These are phyloP conservation scores for Galerucella calmariensis DNA, from an alignment of 2,888 invertebrate genomes.

Conservation along the genomic window DNA sequence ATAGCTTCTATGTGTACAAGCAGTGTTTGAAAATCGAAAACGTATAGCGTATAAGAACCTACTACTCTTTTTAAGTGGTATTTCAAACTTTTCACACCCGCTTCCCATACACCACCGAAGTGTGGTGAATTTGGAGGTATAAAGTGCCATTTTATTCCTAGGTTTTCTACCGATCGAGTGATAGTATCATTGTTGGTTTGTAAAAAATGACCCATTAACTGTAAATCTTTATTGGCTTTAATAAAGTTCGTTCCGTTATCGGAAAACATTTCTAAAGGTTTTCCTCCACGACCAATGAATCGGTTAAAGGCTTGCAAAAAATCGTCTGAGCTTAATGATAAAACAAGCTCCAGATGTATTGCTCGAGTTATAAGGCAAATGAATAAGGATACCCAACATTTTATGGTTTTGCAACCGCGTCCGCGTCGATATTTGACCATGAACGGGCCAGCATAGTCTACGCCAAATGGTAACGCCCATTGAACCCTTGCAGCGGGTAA, in stretches of 20 bases:
- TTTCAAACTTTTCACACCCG: conserved; percentile 53
- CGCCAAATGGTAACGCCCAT: conserved; percentile 38
- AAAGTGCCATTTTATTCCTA: conserved; percentile 52
- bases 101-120: conserved; percentile 28
- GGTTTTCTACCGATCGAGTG: too few species aligned
- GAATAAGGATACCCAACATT: conserved; percentile 12
- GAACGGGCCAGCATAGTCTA: conserved; percentile 46
- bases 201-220: conserved; percentile 7
- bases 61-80: conserved; percentile 51
- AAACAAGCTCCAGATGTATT: conserved; percentile 26
- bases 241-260: too few species aligned
- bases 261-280: conserved; percentile 14
- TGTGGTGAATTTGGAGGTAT: conserved; percentile 54
- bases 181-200: not conserved
- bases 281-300: conserved; percentile 42
- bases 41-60: conserved; percentile 34
- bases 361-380: too few species aligned
- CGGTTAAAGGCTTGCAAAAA: conserved; percentile 43
- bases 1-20: too few species aligned
- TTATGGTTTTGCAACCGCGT: conserved; percentile 25
- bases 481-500: conserved; percentile 28
- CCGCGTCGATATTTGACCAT: conserved; percentile 38
- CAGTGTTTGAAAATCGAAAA: too few species aligned
- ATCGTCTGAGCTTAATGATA: conserved; percentile 40
- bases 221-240: too few species aligned